Evolutionary conservation across 2,797 vertebrate genomes (phyloP).

Genomic region (Oreonectes daqikongensis): DNA sequence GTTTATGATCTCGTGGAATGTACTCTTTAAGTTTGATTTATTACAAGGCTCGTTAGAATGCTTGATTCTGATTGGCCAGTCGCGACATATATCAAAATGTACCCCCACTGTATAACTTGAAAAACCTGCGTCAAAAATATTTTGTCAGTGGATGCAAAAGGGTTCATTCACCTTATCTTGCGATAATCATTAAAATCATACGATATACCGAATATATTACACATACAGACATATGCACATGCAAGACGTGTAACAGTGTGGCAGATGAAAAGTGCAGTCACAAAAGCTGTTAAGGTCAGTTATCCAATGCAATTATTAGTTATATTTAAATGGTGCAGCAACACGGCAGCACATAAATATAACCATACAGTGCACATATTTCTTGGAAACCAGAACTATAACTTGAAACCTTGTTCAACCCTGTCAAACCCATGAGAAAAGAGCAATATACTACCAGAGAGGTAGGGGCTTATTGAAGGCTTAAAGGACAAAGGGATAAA

Average conservation of each 20-base stretch:
- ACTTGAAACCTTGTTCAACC: neutral
- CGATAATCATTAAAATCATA: no score
- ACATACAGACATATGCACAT: no score
- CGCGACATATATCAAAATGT: no score
- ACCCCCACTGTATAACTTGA: no score
- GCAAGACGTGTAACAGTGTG: neutral
- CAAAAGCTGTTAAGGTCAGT: neutral
- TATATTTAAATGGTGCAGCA: neutral
- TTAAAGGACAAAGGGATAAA: slow-evolving; percentile 62
- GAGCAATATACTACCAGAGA: slow-evolving; percentile 46
- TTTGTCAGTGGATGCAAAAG: no score
- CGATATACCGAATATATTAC: no score
- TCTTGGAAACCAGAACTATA: neutral
- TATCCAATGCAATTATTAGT: neutral
- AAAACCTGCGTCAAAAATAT: no score
- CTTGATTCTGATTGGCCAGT: no score
- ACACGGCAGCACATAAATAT: neutral
- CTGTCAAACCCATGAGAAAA: slow-evolving; percentile 11
- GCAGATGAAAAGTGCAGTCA: neutral
- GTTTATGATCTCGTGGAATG: no score
- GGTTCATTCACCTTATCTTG: no score
- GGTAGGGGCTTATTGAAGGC: slow-evolving; percentile 64
- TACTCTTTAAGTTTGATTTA: no score
- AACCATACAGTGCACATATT: neutral
- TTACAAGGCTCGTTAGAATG: no score